A percentile compares a stretch with the other conserved stretches of the same genome.
Conservation (phyloP, 2,888 invertebrate genomes). For the Drosophila setosimentum region DNA sequence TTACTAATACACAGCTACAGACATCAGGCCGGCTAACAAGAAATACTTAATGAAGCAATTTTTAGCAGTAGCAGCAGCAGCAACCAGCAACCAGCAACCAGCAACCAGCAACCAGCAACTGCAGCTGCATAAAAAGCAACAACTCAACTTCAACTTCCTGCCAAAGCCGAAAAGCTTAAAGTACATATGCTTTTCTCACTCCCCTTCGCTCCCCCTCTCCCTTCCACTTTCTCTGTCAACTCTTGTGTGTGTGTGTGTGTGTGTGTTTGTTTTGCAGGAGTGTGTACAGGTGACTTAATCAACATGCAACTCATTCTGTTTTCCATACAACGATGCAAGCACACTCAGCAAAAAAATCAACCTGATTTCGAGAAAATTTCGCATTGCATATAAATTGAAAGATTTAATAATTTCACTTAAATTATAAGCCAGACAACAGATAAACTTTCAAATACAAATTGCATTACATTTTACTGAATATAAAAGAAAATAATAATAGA, state of each 20-base stretch:
- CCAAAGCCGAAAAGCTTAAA: constrained; percentile 70
- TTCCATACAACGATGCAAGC: constrained; percentile 28
- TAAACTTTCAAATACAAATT: too few relatives aligned
- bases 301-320: constrained; percentile 78
- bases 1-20: constrained; percentile 72
- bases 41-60: constrained; percentile 82
- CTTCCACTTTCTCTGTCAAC: neutral
- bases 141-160: constrained; percentile 66
- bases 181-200: neutral
- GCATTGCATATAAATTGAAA: too few relatives aligned
- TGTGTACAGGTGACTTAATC: constrained; percentile 81
- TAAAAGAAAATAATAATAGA: too few relatives aligned
- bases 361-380: neutral
- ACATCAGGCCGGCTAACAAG: constrained; percentile 60
- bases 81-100: constrained; percentile 32
- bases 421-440: too few relatives aligned
- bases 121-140: constrained; percentile 76
- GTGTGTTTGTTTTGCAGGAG: constrained; percentile 68
- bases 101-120: constrained; percentile 31
- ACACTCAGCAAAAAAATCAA: neutral
- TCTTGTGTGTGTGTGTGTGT: constrained; percentile 41
- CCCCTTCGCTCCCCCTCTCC: neutral
- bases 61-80: constrained; percentile 57
- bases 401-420: too few relatives aligned
- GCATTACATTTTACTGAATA: too few relatives aligned